phyloP scores from a whole-genome alignment of 2,888 invertebrate genomes.

The Slavum lentiscoides region DNA sequence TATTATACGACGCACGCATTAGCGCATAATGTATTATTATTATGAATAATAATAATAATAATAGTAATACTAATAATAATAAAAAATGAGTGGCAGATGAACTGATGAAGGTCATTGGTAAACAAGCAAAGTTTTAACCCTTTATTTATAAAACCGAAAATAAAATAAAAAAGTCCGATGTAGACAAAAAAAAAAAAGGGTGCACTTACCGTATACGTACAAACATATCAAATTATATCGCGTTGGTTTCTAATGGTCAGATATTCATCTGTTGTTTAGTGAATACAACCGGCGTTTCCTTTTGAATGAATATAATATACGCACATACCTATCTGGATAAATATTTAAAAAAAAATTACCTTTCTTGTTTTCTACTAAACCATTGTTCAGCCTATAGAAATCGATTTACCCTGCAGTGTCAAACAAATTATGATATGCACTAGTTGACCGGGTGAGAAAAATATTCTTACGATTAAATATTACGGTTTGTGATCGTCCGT shows the following conservation, averaged over 20 bases:
- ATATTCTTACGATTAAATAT: conserved; percentile 22
- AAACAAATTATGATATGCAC: conserved; percentile 37
- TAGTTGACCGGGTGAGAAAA: conserved; percentile 37
- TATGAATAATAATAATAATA: background rate
- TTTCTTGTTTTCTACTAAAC: conserved; percentile 20
- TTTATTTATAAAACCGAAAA: conserved; percentile 20
- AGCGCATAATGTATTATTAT: background rate
- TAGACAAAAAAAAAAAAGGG: conserved; percentile 20
- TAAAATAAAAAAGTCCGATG: conserved; percentile 12
- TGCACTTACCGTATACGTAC: conserved; percentile 4
- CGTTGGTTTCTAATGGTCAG: conserved; percentile 47
- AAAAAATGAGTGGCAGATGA: conserved; percentile 45
- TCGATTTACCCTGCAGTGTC: conserved; percentile 22
- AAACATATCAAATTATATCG: conserved; percentile 43
- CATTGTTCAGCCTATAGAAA: conserved; percentile 28
- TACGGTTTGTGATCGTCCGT: conserved; percentile 12
- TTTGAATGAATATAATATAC: conserved; percentile 5
- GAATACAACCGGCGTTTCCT: background rate
- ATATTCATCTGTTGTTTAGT: conserved; percentile 47
- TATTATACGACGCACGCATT: background rate
- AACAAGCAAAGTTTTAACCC: conserved; percentile 42
- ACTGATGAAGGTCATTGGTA: conserved; percentile 36
- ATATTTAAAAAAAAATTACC: conserved; percentile 33
- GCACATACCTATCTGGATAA: conserved; percentile 21
- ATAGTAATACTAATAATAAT: no score